phyloP scores from a whole-genome alignment of 2,797 vertebrate genomes.

The Falco biarmicus region DNA sequence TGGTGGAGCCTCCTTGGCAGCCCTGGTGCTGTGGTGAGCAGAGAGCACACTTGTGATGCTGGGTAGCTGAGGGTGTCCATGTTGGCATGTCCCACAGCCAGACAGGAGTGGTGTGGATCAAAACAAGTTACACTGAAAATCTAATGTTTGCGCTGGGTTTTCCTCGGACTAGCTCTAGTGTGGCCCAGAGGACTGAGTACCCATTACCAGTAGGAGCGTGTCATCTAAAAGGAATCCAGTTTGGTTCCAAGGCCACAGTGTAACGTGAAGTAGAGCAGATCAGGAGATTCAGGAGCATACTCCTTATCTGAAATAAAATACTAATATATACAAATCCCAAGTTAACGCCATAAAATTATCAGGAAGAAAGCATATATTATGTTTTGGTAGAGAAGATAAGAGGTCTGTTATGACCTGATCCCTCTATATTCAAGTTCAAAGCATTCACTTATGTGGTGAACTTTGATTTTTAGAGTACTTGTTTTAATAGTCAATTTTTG shows the following conservation, averaged over 20 bases:
- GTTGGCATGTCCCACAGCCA: background rate
- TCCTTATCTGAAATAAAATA: background rate
- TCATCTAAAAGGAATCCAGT: background rate
- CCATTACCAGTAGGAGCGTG: background rate
- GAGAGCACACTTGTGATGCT: background rate
- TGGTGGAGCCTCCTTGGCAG: background rate
- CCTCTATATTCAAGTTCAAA: background rate
- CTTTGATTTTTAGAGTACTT: background rate
- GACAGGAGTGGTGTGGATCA: background rate
- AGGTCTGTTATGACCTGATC: background rate
- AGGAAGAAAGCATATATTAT: background rate
- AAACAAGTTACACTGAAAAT: background rate
- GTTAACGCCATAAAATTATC: background rate
- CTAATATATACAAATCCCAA: background rate
- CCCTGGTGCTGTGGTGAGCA: background rate
- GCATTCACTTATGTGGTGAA: background rate
- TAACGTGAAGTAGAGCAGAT: background rate
- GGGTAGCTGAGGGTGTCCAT: background rate
- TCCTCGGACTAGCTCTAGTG: background rate
- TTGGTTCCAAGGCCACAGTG: background rate
- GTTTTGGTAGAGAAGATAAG: background rate
- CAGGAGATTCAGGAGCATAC: background rate
- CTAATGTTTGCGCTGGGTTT: background rate
- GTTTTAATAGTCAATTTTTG: background rate
- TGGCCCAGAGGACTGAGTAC: background rate